Percentiles rank a stretch among this genome's conserved stretches.
Conservation (phyloP, 2,797 vertebrate genomes). For the Setipinna tenuifilis region DNA sequence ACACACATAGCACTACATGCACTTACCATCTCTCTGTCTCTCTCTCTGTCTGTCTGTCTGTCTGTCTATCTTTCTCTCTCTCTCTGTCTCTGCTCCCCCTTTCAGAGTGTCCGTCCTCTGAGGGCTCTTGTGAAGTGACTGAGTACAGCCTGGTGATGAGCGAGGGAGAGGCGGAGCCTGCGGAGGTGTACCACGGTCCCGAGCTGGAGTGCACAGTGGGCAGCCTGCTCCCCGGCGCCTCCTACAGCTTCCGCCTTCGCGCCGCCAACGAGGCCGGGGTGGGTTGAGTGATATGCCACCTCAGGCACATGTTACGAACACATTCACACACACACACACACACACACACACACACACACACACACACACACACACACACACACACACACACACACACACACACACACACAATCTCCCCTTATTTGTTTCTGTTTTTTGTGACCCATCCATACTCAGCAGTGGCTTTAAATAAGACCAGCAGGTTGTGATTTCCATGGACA, state of each 20-base stretch:
- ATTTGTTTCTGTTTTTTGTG: not conserved
- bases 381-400: conserved; percentile 34
- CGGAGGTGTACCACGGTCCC: conserved; percentile 87
- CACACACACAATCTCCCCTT: not conserved
- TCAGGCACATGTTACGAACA: not conserved
- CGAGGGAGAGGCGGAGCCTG: conserved; percentile 76
- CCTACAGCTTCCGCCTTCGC: conserved; percentile 85
- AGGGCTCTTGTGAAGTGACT: conserved; percentile 80
- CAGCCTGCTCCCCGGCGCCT: conserved; percentile 89
- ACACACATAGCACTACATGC: not conserved
- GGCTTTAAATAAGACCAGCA: no score
- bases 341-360: conserved; percentile 26
- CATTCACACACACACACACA: conserved; percentile 43
- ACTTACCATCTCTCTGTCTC: not conserved
- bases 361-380: conserved; percentile 25
- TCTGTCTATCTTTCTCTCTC: conserved; percentile 7
- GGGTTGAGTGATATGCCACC: conserved; percentile 56
- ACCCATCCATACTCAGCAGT: no score
- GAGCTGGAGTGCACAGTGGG: conserved; percentile 88
- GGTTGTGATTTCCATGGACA: no score
- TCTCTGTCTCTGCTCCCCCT: conserved; percentile 3
- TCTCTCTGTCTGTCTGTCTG: not conserved
- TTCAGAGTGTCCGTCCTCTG: conserved; percentile 71
- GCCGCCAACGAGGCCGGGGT: conserved; percentile 94
- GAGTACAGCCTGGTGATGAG: conserved; percentile 94